Base-by-base conservation (phyloP, 2,797 vertebrate genomes). In the Xenops minutus region DNA sequence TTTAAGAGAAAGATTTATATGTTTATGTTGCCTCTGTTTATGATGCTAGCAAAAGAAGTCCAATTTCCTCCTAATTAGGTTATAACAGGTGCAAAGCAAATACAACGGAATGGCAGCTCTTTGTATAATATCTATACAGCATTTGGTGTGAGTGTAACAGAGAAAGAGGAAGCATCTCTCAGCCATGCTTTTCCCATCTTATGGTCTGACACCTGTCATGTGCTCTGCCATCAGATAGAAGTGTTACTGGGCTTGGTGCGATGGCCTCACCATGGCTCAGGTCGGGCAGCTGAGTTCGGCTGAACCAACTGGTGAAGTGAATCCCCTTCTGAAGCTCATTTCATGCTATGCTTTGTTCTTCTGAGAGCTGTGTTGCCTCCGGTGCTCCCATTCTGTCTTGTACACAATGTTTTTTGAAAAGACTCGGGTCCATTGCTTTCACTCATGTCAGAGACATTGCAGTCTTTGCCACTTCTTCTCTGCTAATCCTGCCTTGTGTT, bases 21-120 rank as follows among this genome's bases (percentile, higher is more conserved):
- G 48, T 81, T 91, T 96, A n/a, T 67, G 54, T 85, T 88, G 51
- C 56, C n/a, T 88, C 54, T 90, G 77, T 88, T 95, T 93, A 86
- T 55, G 80, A 90, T 86, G 71, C 46, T 76, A 93, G 59, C 55
- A 64, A 67, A 91, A 92, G 48, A 95, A 91, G 79, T 76, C 85
- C 29, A 79, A 63, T 95, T 94, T 96, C 56, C 59, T 92, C 52
- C 85, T 95, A 94, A 94, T 92, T 93, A 95, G 77, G 84, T 92
- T 72, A 43, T 43, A 92, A 86, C 88, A 94, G 92, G 94, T 94
- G 91, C 80, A 67, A 63, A 84, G 63, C 55, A 87, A 93, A 90
- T 79, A 52, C 56, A 55, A 14, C 44, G 63, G 83, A 95, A 95
- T 80, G 63, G 59, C 94, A 82, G 56, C 49, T 79, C 29, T 52